These are phyloP conservation scores for Psophia crepitans DNA, from an alignment of 2,113 vertebrate species.

Conservation along the genomic window DNA sequence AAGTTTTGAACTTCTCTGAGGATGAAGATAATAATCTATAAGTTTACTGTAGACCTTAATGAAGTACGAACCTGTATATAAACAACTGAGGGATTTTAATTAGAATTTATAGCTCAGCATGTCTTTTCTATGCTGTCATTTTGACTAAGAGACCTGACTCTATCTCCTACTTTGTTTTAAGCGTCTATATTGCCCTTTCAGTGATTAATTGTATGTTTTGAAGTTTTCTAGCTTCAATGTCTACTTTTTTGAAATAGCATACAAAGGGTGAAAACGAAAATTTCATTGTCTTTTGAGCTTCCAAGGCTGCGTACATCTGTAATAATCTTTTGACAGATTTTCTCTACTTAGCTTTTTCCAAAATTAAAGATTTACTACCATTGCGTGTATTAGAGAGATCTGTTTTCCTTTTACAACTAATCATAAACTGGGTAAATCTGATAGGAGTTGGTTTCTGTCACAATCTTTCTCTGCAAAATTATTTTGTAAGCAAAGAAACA, in stretches of 20 bases:
- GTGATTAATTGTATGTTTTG: not conserved
- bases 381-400: not conserved
- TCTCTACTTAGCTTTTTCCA: not conserved
- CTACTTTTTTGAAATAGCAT: not conserved
- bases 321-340: not conserved
- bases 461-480: not conserved
- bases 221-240: not conserved
- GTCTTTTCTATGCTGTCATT: not conserved
- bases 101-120: not conserved
- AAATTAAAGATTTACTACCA: not conserved
- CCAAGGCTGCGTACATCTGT: not conserved
- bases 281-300: not conserved
- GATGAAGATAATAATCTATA: not conserved
- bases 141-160: not conserved
- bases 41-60: not conserved
- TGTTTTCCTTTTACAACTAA: not conserved
- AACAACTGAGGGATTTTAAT: not conserved
- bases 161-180: not conserved
- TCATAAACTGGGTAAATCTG: not conserved
- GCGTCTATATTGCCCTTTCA: not conserved
- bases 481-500: not conserved
- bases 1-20: not conserved
- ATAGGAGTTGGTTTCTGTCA: not conserved
- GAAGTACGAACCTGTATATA: not conserved
- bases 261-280: not conserved